These are phyloP conservation scores for Nasonia giraulti DNA, from an alignment of 1,140 invertebrate species.

Conservation along the genomic window DNA sequence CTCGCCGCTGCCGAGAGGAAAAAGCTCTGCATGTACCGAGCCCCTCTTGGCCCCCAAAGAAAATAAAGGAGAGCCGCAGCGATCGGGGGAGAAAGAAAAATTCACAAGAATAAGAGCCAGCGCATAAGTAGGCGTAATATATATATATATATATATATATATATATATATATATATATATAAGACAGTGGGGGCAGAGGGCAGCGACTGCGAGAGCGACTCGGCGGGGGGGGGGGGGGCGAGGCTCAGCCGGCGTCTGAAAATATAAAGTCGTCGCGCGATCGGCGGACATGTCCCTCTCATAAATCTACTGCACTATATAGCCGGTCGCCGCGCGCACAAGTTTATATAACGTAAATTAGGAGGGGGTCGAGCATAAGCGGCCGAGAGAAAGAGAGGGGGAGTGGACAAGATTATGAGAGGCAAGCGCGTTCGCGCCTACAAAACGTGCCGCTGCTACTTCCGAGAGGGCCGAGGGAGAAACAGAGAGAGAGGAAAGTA, in stretches of 20 bases:
- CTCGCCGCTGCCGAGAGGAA: too few relatives aligned
- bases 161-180: background rate
- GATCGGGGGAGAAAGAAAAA: background rate
- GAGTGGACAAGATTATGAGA: conserved; percentile 38
- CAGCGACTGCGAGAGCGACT: too few relatives aligned
- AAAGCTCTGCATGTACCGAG: too few relatives aligned
- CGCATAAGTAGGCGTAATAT: conserved; percentile 12
- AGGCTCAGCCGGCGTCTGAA: conserved; percentile 2
- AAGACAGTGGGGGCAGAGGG: background rate
- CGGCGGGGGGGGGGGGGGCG: too few relatives aligned
- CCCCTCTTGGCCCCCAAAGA: too few relatives aligned
- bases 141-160: background rate
- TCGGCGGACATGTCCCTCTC: conserved; percentile 60
- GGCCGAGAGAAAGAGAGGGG: background rate
- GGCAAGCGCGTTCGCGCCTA: conserved; percentile 3
- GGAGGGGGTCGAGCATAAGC: conserved; percentile 29
- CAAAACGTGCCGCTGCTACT: background rate
- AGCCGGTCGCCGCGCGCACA: conserved; percentile 43
- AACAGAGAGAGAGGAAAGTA: conserved; percentile 58
- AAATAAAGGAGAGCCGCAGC: too few relatives aligned
- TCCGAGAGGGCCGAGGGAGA: conserved; percentile 48
- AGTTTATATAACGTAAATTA: conserved; percentile 65
- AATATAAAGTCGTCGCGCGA: conserved; percentile 30
- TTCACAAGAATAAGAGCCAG: background rate
- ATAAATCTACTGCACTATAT: conserved; percentile 66